A percentile compares a stretch with the other conserved stretches of the same genome.
Conservation (phyloP, 1,140 invertebrate species). For the Atta colombica region DNA sequence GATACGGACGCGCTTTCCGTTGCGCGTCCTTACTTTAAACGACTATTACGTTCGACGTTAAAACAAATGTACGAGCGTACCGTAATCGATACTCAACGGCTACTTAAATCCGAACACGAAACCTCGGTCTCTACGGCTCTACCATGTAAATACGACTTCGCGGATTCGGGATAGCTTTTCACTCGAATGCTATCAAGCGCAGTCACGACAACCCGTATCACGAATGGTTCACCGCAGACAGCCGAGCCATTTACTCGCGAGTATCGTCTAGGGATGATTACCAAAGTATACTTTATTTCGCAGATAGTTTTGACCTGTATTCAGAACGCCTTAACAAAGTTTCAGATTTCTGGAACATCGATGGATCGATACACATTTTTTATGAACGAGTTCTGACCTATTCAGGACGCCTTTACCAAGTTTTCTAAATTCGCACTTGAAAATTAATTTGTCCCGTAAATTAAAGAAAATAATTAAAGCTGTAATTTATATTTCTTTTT, state of each 20-base stretch:
- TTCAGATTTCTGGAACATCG: not conserved
- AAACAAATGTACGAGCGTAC: conserved; percentile 49
- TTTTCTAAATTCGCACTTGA: not conserved
- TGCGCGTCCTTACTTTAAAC: conserved; percentile 50
- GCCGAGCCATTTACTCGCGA: conserved; percentile 64
- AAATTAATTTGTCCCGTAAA: not conserved
- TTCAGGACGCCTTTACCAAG: not conserved
- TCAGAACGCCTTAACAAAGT: conserved; percentile 8
- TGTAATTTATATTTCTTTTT: not conserved
- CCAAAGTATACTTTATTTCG: conserved; percentile 40
- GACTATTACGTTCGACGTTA: conserved; percentile 53
- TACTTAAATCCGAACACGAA: conserved; percentile 61
- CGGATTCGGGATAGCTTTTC: conserved; percentile 69
- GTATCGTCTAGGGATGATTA: conserved; percentile 51
- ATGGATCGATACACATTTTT: too few relatives aligned
- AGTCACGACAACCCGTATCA: conserved; percentile 71
- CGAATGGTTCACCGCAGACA: conserved; percentile 71
- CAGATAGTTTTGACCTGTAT: conserved; percentile 7
- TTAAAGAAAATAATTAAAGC: not conserved
- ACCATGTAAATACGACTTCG: conserved; percentile 57
- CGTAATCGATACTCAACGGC: conserved; percentile 62
- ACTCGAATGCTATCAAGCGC: conserved; percentile 64
- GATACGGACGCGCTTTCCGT: conserved; percentile 14
- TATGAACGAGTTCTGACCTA: not conserved
- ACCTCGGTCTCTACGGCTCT: conserved; percentile 20